These are phyloP conservation scores for Megaptera novaeangliae DNA, from an alignment of 2,113 vertebrate genomes.

Conservation along the genomic window DNA sequence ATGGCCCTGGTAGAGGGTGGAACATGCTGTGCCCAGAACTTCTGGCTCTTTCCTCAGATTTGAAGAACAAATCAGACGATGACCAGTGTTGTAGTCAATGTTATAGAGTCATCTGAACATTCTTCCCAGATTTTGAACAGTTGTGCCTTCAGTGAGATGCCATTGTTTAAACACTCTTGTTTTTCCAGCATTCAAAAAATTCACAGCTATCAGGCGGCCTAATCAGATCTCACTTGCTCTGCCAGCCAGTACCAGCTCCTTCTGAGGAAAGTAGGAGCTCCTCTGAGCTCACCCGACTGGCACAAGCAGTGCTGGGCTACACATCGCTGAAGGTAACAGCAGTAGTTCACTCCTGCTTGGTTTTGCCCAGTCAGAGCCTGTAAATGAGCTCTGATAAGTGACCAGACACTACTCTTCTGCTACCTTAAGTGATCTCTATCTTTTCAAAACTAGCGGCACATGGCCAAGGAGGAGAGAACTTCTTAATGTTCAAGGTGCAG, in stretches of 20 bases:
- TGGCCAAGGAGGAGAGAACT: neutral
- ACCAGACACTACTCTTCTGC: neutral
- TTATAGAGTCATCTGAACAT: neutral
- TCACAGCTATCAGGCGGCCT: neutral
- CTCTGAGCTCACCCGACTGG: neutral
- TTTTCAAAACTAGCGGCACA: constrained; percentile 17
- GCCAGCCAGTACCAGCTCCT: neutral
- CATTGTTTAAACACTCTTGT: neutral
- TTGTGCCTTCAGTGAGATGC: neutral
- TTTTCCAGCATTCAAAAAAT: neutral
- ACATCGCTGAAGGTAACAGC: neutral
- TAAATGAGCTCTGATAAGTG: neutral
- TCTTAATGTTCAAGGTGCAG: neutral
- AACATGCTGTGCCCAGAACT: neutral
- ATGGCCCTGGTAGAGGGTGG: neutral
- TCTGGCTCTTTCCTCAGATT: neutral
- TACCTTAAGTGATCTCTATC: neutral
- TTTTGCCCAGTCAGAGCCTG: neutral
- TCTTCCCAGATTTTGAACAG: constrained; percentile 1
- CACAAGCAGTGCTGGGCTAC: neutral
- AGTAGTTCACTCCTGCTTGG: neutral
- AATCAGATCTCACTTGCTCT: neutral
- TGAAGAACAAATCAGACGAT: constrained; percentile 39
- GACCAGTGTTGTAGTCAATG: neutral
- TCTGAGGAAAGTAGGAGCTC: neutral